phyloP scores from a whole-genome alignment of 2,888 invertebrate species.

The Chrysodeixis includens region DNA sequence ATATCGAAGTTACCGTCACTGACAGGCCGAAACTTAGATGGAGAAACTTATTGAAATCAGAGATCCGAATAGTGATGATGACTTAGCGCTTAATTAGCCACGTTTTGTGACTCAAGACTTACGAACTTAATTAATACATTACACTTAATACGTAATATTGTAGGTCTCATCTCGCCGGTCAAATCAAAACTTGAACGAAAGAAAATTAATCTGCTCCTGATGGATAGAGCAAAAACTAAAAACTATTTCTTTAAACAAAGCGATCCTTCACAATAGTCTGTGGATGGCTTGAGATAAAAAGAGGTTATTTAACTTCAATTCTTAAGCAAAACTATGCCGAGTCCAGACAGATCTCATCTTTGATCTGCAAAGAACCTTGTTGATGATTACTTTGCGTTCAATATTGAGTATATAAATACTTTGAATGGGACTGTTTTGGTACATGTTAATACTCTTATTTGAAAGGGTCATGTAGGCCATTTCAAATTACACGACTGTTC shows the following conservation, averaged over 20 bases:
- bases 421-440: too few species aligned
- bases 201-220: slow-evolving; percentile 1
- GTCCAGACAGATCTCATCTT: background rate
- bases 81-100: too few species aligned
- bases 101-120: too few species aligned
- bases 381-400: background rate
- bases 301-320: background rate
- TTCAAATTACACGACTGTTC: background rate
- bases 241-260: slow-evolving; percentile 13
- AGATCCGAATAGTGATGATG: background rate
- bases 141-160: too few species aligned
- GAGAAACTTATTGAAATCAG: slow-evolving; percentile 8
- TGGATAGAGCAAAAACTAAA: background rate
- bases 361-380: background rate
- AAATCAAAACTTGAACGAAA: background rate
- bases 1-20: background rate
- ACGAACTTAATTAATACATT: too few species aligned
- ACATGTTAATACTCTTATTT: too few species aligned
- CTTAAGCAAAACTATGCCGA: background rate
- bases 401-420: too few species aligned
- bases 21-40: slow-evolving; percentile 20
- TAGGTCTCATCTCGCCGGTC: too few species aligned
- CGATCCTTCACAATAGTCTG: background rate
- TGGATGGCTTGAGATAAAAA: background rate
- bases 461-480: too few species aligned